Conservation (phyloP, 2,113 vertebrate species). For the Lophius piscatorius region DNA sequence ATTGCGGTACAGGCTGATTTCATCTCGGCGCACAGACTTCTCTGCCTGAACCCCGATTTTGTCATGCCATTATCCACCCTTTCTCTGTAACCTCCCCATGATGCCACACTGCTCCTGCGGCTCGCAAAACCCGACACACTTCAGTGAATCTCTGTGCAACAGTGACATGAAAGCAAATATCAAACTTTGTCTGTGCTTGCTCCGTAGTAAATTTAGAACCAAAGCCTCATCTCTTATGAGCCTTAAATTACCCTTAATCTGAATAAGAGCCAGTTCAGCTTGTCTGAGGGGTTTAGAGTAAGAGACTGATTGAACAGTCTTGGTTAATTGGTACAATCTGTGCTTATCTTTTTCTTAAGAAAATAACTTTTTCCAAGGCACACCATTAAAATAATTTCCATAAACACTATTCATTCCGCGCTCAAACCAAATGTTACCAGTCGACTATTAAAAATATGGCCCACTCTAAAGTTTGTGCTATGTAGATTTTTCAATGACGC, state of each 20-base stretch:
- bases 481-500: conserved; percentile 51
- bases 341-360: conserved; percentile 31
- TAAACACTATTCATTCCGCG: conserved; percentile 36
- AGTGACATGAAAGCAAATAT: conserved; percentile 17
- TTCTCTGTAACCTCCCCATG: conserved; percentile 9
- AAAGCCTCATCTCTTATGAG: too few species aligned
- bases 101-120: conserved; percentile 33
- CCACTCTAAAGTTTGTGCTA: conserved; percentile 32
- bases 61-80: neutral
- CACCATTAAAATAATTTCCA: conserved; percentile 64
- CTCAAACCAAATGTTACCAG: conserved; percentile 36
- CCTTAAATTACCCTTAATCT: too few species aligned
- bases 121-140: conserved; percentile 18
- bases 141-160: conserved; percentile 62
- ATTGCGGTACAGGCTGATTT: conserved; percentile 13
- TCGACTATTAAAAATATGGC: conserved; percentile 17
- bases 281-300: conserved; percentile 12
- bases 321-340: conserved; percentile 52
- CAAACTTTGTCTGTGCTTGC: too few species aligned
- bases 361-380: conserved; percentile 74
- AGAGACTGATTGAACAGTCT: conserved; percentile 36
- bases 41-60: conserved; percentile 11
- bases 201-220: too few species aligned
- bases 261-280: conserved; percentile 6
- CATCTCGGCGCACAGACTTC: neutral